Conservation (phyloP, 1,140 invertebrate genomes). For the Anthonomus grandis region DNA sequence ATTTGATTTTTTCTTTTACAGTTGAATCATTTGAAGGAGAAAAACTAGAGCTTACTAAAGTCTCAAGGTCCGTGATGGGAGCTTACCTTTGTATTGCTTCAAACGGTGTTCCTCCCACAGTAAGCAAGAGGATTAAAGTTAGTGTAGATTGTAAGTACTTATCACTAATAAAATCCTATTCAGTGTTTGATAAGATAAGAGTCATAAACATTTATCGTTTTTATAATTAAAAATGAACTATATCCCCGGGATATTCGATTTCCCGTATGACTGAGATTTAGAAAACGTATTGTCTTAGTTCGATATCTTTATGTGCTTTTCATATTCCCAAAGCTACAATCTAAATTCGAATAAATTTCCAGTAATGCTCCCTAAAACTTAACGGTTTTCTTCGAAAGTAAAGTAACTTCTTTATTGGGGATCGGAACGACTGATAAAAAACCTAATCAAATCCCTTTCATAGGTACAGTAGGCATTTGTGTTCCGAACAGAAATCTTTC, state of each 20-base stretch:
- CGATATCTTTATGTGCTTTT: constrained; percentile 27
- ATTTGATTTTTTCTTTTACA: no score
- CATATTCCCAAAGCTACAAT: constrained; percentile 30
- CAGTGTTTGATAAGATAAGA: no score
- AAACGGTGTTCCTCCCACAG: constrained; percentile 73
- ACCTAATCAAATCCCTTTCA: constrained; percentile 29
- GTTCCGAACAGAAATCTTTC: no score
- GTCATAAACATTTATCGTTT: constrained; percentile 1
- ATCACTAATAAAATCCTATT: no score
- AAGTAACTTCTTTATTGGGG: constrained; percentile 31
- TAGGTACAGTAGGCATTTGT: constrained; percentile 18
- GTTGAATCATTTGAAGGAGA: no score
- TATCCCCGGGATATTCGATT: background rate
- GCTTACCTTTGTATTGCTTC: constrained; percentile 85
- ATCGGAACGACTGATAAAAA: constrained; percentile 30
- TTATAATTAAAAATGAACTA: background rate
- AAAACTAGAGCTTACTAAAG: constrained; percentile 76
- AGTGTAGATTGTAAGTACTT: constrained; percentile 88
- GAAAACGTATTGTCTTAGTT: constrained; percentile 26
- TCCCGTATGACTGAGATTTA: constrained; percentile 10
- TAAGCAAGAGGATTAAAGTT: constrained; percentile 89
- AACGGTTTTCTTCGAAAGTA: constrained; percentile 30
- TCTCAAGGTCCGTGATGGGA: constrained; percentile 86
- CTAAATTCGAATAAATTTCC: constrained; percentile 31
- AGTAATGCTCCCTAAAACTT: constrained; percentile 30